A percentile compares a stretch with the other conserved stretches of the same genome.
Conservation (phyloP, 1,140 invertebrate species). For the Xylocopa sonorina region DNA sequence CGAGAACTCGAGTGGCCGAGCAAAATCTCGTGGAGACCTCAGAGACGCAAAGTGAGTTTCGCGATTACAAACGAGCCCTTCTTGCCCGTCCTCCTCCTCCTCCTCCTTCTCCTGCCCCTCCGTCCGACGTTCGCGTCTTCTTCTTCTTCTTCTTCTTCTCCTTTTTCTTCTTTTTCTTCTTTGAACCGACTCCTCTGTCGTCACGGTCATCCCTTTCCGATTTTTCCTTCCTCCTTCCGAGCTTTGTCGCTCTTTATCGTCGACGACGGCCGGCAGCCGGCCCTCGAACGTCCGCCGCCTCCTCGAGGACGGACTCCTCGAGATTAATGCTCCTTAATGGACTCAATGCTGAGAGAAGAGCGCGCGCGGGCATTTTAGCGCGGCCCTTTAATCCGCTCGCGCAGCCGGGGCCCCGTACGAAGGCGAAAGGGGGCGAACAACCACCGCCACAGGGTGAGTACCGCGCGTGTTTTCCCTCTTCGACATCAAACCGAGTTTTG, state of each 20-base stretch:
- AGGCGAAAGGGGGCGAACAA: background rate
- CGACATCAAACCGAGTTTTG: no score
- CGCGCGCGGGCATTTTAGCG: conserved; percentile 46
- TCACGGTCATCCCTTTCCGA: conserved; percentile 18
- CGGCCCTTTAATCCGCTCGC: conserved; percentile 40
- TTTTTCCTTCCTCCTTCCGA: conserved; percentile 19
- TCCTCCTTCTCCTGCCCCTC: background rate
- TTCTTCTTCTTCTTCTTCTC: no score
- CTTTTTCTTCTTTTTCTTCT: background rate
- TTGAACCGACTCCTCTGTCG: background rate
- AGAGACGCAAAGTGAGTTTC: conserved; percentile 68
- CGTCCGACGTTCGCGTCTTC: no score
- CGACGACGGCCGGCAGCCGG: conserved; percentile 18
- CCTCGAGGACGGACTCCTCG: conserved; percentile 60
- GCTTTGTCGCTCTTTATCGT: conserved; percentile 68
- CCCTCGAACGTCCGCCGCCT: conserved; percentile 54
- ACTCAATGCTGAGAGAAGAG: conserved; percentile 49
- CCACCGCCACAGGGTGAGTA: no score
- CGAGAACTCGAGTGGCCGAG: conserved; percentile 68
- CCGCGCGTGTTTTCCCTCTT: no score
- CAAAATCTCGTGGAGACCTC: conserved; percentile 69
- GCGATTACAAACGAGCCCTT: conserved; percentile 71
- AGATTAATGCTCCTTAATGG: conserved; percentile 68
- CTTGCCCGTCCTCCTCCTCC: conserved; percentile 32
- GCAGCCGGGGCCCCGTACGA: background rate